Evolutionary conservation across 2,888 invertebrate species (phyloP).

Genomic region (Archips xylosteana): DNA sequence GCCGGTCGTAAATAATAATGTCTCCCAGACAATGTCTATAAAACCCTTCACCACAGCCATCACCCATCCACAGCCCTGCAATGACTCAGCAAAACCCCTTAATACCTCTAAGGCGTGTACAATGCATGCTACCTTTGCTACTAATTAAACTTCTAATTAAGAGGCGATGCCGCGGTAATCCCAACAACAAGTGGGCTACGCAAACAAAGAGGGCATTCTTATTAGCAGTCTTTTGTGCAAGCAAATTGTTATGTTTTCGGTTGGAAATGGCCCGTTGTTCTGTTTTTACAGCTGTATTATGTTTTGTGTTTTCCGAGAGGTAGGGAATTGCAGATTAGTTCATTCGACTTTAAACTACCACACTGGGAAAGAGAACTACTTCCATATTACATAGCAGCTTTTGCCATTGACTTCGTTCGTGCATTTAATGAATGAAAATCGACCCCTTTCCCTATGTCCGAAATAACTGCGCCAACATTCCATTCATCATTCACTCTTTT

Average conservation of each 20-base stretch:
- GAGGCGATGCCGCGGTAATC: constrained; percentile 31
- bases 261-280: constrained; percentile 3
- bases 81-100: constrained; percentile 8
- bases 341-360: background rate
- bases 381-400: background rate
- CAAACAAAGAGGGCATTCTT: constrained; percentile 36
- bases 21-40: background rate
- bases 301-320: background rate
- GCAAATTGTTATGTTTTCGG: constrained; percentile 32
- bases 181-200: constrained; percentile 30
- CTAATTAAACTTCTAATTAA: constrained; percentile 42
- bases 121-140: constrained; percentile 20
- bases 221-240: constrained; percentile 37
- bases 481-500: no score
- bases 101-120: constrained; percentile 31
- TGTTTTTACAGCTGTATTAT: constrained; percentile 8
- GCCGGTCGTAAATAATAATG: background rate
- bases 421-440: no score
- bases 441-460: no score
- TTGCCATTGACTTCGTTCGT: no score
- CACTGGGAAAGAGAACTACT: background rate
- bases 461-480: no score
- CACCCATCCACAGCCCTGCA: background rate
- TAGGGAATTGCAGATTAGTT: background rate
- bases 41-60: background rate